These are phyloP conservation scores for Subanguina moxae DNA, from an alignment of 1,140 invertebrate species.

Conservation along the genomic window DNA sequence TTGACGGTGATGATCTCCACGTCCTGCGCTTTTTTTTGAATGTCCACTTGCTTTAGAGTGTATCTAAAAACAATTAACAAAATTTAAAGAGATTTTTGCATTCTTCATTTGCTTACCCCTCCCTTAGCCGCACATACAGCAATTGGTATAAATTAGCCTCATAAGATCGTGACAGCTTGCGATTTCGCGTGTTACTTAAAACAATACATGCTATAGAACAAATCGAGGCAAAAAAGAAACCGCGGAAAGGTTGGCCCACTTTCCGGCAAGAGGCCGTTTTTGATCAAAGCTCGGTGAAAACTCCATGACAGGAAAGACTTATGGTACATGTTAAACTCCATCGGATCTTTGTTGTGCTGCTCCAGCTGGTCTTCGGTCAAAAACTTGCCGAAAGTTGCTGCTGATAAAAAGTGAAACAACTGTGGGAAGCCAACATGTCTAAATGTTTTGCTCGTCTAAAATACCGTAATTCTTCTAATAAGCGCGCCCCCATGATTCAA, in stretches of 20 bases:
- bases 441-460: too few species aligned
- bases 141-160: slow-evolving; percentile 66
- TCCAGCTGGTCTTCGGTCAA: slow-evolving; percentile 60
- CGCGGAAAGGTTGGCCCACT: background rate
- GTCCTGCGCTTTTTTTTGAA: slow-evolving; percentile 17
- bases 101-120: slow-evolving; percentile 65
- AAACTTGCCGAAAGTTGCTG: slow-evolving; percentile 74
- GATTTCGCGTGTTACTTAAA: slow-evolving; percentile 28
- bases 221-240: too few species aligned
- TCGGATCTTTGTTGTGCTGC: slow-evolving; percentile 40
- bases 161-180: slow-evolving; percentile 27
- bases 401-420: slow-evolving; percentile 73
- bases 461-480: too few species aligned
- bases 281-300: slow-evolving; percentile 65
- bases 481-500: too few species aligned
- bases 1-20: slow-evolving; percentile 25
- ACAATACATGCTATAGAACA: background rate
- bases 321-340: slow-evolving; percentile 69
- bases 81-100: too few species aligned
- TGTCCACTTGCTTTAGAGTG: slow-evolving; percentile 55
- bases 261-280: slow-evolving; percentile 13
- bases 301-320: slow-evolving; percentile 73
- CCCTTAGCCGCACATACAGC: slow-evolving; percentile 72
- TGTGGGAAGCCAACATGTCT: slow-evolving; percentile 71
- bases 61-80: slow-evolving; percentile 60